phyloP scores from a whole-genome alignment of 1,140 invertebrate species.

The Drosophila paulistorum region DNA sequence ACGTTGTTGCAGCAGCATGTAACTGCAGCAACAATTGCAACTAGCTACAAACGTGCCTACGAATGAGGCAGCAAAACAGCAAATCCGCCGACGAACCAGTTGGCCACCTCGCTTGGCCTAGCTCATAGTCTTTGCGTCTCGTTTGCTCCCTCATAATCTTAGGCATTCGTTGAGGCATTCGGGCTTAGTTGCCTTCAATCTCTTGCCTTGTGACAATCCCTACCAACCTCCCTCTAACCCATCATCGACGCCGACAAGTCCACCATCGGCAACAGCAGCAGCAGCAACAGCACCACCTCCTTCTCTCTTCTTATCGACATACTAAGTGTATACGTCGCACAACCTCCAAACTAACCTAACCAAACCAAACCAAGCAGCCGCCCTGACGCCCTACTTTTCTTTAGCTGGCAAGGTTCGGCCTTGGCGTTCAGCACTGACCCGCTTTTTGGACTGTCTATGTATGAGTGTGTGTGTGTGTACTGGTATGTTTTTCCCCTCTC shows the following conservation, averaged over 20 bases:
- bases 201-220: slow-evolving; percentile 19
- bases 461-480: slow-evolving; percentile 20
- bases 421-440: slow-evolving; percentile 80
- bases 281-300: background rate
- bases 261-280: background rate
- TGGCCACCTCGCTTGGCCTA: slow-evolving; percentile 21
- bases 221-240: background rate
- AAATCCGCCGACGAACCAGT: slow-evolving; percentile 44
- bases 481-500: slow-evolving; percentile 8
- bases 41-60: slow-evolving; percentile 47
- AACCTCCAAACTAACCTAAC: slow-evolving; percentile 23
- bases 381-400: slow-evolving; percentile 70
- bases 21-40: slow-evolving; percentile 22
- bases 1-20: slow-evolving; percentile 29
- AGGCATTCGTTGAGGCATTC: slow-evolving; percentile 30
- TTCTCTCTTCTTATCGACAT: slow-evolving; percentile 11
- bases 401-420: slow-evolving; percentile 73
- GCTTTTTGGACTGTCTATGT: slow-evolving; percentile 51
- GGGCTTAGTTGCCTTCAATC: slow-evolving; percentile 37
- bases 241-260: background rate
- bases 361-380: slow-evolving; percentile 55
- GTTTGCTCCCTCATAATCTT: slow-evolving; percentile 11
- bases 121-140: slow-evolving; percentile 4
- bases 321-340: slow-evolving; percentile 16
- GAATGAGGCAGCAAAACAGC: slow-evolving; percentile 21